Evolutionary conservation across 1,140 invertebrate genomes (phyloP).

Genomic region (Platyscapa corneri): DNA sequence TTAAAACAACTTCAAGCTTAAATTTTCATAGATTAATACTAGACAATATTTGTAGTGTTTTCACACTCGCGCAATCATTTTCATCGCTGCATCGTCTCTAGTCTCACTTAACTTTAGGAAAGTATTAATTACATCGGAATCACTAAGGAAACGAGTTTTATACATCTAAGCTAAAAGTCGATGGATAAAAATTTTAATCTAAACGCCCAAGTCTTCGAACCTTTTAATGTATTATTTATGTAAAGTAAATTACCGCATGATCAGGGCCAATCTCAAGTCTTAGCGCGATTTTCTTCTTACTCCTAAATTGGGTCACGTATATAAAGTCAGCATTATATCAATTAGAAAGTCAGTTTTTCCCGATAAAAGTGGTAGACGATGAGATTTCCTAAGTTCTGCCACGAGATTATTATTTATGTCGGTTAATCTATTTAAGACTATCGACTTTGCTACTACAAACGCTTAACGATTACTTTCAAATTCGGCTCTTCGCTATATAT

Average conservation of each 20-base stretch:
- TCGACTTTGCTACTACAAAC: too few relatives aligned
- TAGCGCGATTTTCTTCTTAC: neutral
- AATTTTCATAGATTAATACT: too few relatives aligned
- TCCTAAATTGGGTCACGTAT: neutral
- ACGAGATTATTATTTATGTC: too few relatives aligned
- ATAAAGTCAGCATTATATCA: neutral
- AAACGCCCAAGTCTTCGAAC: neutral
- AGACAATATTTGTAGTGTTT: too few relatives aligned
- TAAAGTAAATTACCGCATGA: neutral
- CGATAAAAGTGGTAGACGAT: neutral
- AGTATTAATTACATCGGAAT: too few relatives aligned
- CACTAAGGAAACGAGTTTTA: neutral
- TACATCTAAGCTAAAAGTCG: neutral
- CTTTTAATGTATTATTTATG: neutral
- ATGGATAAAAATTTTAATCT: neutral
- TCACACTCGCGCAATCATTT: too few relatives aligned
- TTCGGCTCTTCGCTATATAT: too few relatives aligned
- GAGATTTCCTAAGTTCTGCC: neutral
- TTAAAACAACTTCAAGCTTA: too few relatives aligned
- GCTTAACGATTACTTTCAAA: neutral
- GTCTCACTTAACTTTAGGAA: too few relatives aligned
- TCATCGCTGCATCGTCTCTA: too few relatives aligned
- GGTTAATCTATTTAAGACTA: too few relatives aligned
- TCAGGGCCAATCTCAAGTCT: neutral
- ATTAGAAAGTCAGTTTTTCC: neutral